Evolutionary conservation across 2,888 invertebrate genomes (phyloP), one percentile per base, ranked within the genome.

Genomic region (Leptinotarsa tumamoca): DNA sequence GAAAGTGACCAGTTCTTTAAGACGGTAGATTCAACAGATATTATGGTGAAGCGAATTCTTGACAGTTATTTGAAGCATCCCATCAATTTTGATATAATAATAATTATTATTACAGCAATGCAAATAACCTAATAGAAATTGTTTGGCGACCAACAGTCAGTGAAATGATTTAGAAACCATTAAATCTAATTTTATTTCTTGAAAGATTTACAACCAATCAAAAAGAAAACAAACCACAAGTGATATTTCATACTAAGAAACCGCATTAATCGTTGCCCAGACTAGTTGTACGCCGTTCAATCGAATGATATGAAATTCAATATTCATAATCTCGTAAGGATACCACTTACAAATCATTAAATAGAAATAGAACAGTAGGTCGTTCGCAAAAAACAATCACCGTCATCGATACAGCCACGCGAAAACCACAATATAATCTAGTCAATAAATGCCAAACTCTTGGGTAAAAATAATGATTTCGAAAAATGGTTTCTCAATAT

Each of bases 331-430:
- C n/a, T 63, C 43, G 63, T 27, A n/a, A 63, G 63, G 63, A 63
- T 63, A 63, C 5, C 27, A 63, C 33, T 63, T 17, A 33, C 63
- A 33, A 63, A 68, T 50, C 27, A 69, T 56, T 61, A 61, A 21
- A 58, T 70, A 50, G 51, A 33, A 70, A 70, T 70, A 17, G 70
- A 70, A 17, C 70, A 70, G 70, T 70, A 58, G 70, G 70, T 70
- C 70, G 70, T 49, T n/a, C 18, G 70, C 70, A 70, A 70, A 70
- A 70, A 69, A 14, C 50, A 70, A 70, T 61, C 43, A 58, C 58
- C 43, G 70, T 27, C 56, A 49, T 21, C 23, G 50, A 70, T 58
- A 70, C 63, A 63, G n/a, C 27, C 43, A 63, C 63, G n/a, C 58
- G 70, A 63, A 52, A 71, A 75, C 68, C 71, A 68, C 71, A 18